phyloP scores from a whole-genome alignment of 1,140 invertebrate genomes.

The Contarinia nasturtii region DNA sequence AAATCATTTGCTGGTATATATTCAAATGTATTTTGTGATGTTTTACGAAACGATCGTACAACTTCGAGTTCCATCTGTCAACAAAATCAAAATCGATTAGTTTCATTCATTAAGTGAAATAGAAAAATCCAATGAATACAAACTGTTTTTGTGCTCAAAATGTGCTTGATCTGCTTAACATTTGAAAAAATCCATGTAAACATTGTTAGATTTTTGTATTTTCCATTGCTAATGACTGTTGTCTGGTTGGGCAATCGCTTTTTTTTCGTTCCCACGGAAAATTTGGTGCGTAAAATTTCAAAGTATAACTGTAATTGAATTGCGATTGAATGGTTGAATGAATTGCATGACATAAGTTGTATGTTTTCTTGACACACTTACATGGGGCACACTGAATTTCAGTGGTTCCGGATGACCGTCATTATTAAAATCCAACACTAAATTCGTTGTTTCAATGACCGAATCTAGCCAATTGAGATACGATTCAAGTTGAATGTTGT shows the following conservation, averaged over 20 bases:
- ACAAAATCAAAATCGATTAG: not conserved
- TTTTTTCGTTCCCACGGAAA: slow-evolving; percentile 14
- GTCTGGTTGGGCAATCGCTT: slow-evolving; percentile 12
- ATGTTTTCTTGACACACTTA: not conserved
- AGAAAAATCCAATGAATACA: slow-evolving; percentile 1
- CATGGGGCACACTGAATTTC: not conserved
- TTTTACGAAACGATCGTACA: not conserved
- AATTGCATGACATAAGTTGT: not conserved
- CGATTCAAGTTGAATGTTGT: not conserved
- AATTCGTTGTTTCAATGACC: not conserved
- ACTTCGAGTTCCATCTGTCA: not conserved
- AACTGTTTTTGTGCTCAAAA: slow-evolving; percentile 17
- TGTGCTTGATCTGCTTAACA: slow-evolving; percentile 12
- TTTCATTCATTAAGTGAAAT: not conserved
- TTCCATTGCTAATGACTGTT: slow-evolving; percentile 10
- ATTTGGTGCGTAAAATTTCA: slow-evolving; percentile 15
- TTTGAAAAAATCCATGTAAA: slow-evolving; percentile 16
- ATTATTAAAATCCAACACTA: not conserved
- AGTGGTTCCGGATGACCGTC: not conserved
- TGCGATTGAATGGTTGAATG: not conserved
- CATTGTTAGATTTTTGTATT: slow-evolving; percentile 15
- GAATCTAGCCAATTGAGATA: not conserved
- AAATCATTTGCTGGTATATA: not conserved
- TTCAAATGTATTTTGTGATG: not conserved
- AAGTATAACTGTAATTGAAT: slow-evolving; percentile 13